Conservation (phyloP, 2,888 invertebrate genomes). For the Chrysolina americana region DNA sequence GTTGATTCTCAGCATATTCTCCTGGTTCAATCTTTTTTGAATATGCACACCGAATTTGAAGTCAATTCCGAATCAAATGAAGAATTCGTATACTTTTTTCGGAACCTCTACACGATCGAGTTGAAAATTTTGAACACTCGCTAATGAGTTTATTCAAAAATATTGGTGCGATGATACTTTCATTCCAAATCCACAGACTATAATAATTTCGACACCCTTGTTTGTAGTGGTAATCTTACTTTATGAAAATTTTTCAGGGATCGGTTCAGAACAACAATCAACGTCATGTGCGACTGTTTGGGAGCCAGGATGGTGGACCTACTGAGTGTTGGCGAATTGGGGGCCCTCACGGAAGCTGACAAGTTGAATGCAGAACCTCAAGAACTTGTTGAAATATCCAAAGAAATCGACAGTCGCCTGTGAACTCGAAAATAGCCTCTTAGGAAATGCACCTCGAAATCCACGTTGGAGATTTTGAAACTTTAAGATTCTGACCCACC, state of each 20-base stretch:
- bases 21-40: no score
- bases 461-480: background rate
- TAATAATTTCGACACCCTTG: no score
- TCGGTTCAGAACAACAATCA: slow-evolving; percentile 90
- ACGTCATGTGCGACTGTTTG: slow-evolving; percentile 95
- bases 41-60: no score
- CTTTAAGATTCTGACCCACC: background rate
- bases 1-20: no score
- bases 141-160: no score
- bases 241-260: slow-evolving; percentile 72
- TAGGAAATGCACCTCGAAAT: background rate
- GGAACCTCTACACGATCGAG: no score
- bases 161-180: no score
- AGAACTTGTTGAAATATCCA: slow-evolving; percentile 76
- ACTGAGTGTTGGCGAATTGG: slow-evolving; percentile 83
- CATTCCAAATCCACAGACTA: no score
- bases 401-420: slow-evolving; percentile 57
- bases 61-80: no score
- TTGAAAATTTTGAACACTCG: no score
- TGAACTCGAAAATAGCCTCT: background rate
- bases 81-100: no score
- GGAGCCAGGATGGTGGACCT: slow-evolving; percentile 94
- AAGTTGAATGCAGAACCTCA: slow-evolving; percentile 73
- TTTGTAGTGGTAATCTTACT: background rate
- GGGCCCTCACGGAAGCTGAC: slow-evolving; percentile 66